These are phyloP conservation scores for Acanthaster planci DNA, from an alignment of 35 echinoderm and acorn worm genomes.

Conservation along the genomic window DNA sequence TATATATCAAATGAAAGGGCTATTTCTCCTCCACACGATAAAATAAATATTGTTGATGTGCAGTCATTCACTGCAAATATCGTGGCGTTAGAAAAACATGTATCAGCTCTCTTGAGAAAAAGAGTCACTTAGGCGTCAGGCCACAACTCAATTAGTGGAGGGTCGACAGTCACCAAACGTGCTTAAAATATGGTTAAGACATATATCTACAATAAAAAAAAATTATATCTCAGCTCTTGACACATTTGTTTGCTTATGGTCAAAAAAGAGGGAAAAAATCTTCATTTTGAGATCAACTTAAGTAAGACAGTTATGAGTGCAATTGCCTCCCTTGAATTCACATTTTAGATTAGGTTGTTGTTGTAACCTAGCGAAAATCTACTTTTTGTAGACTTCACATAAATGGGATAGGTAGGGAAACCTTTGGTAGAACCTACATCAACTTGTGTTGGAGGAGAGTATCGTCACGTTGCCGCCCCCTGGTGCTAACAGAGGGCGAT, in stretches of 20 bases:
- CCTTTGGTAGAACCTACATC: too few species aligned
- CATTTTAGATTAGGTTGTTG: too few species aligned
- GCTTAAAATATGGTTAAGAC: background rate
- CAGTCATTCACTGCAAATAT: background rate
- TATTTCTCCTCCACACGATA: background rate
- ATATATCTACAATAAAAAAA: conserved; percentile 15
- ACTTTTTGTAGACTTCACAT: too few species aligned
- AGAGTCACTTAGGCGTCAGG: background rate
- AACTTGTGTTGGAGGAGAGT: too few species aligned
- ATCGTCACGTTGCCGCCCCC: too few species aligned
- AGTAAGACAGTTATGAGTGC: too few species aligned
- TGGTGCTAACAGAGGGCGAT: too few species aligned
- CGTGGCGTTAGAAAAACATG: background rate
- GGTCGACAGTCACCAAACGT: conserved; percentile 4
- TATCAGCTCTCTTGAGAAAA: background rate
- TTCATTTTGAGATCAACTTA: too few species aligned
- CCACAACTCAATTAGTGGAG: background rate
- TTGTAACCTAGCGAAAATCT: too few species aligned
- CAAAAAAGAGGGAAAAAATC: background rate
- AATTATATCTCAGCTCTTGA: background rate
- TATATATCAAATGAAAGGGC: background rate
- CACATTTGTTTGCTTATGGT: background rate
- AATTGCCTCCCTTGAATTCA: too few species aligned
- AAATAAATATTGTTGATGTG: background rate
- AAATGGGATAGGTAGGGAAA: too few species aligned